A percentile compares a stretch with the other conserved stretches of the same genome.
Evolutionary conservation across 2,888 invertebrate species (phyloP).

Genomic region (Biston betularia): DNA sequence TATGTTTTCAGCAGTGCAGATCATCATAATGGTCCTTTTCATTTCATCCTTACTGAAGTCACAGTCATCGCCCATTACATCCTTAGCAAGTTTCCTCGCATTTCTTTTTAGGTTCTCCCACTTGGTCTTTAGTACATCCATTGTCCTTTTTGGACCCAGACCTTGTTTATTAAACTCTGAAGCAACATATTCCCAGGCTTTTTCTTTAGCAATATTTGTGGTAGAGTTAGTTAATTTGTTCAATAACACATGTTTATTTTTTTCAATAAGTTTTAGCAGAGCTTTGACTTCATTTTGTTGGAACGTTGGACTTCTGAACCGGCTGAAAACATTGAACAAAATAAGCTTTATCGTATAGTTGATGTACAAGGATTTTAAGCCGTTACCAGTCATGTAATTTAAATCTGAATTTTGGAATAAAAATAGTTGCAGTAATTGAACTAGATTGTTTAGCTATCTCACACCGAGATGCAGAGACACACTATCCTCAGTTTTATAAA

Average conservation of each 20-base stretch:
- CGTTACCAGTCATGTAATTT: too few relatives aligned
- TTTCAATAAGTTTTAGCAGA: conserved; percentile 64
- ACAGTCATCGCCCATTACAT: conserved; percentile 57
- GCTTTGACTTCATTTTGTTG: conserved; percentile 64
- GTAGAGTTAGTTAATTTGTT: conserved; percentile 65
- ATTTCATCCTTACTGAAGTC: conserved; percentile 56
- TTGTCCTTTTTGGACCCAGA: conserved; percentile 57
- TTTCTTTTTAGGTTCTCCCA: conserved; percentile 75
- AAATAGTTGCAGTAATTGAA: too few relatives aligned
- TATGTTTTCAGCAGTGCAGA: conserved; percentile 36
- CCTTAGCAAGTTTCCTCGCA: conserved; percentile 62
- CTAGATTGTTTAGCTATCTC: too few relatives aligned
- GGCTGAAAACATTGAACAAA: conserved; percentile 44
- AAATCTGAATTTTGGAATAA: too few relatives aligned
- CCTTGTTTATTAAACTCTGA: conserved; percentile 65
- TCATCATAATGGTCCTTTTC: conserved; percentile 52
- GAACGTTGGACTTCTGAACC: conserved; percentile 69
- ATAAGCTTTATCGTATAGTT: not conserved
- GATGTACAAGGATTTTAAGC: too few relatives aligned
- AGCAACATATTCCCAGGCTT: conserved; percentile 69
- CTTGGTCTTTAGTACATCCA: conserved; percentile 68
- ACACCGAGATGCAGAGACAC: too few relatives aligned
- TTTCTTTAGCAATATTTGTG: conserved; percentile 66
- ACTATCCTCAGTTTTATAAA: too few relatives aligned
- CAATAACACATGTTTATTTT: conserved; percentile 66